These are phyloP conservation scores for Parapsyche elsis DNA, from an alignment of 1,140 invertebrate species.

Conservation along the genomic window DNA sequence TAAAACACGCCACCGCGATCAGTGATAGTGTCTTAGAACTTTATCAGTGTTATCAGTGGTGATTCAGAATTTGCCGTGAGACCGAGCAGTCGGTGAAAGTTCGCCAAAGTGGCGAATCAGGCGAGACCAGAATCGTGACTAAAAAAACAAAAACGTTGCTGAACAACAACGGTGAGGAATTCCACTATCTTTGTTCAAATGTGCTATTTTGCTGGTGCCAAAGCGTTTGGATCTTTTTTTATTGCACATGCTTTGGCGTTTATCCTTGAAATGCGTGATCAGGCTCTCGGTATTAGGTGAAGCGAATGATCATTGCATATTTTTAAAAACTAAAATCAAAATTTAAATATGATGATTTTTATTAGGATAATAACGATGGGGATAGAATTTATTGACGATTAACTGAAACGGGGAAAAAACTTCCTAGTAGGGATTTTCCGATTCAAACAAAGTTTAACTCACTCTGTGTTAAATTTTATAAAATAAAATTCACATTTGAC, in stretches of 20 bases:
- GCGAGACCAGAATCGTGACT: conserved; percentile 6
- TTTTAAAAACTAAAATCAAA: too few species aligned
- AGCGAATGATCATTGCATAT: background rate
- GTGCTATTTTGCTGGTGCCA: too few species aligned
- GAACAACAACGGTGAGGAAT: conserved; percentile 50
- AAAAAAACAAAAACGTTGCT: conserved; percentile 37
- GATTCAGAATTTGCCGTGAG: too few species aligned
- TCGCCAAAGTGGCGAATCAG: conserved; percentile 29
- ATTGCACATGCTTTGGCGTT: background rate
- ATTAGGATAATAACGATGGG: too few species aligned
- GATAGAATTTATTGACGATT: too few species aligned
- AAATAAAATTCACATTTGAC: too few species aligned
- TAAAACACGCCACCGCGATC: conserved; percentile 22
- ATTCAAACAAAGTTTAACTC: too few species aligned
- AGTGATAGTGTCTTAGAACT: conserved; percentile 12
- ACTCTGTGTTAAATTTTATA: too few species aligned
- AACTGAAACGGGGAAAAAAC: too few species aligned
- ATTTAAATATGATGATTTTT: too few species aligned
- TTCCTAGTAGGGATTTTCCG: too few species aligned
- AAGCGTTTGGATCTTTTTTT: background rate
- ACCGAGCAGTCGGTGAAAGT: background rate
- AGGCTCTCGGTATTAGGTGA: background rate
- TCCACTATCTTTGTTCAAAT: conserved; percentile 1
- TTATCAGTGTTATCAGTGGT: background rate
- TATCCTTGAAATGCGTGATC: conserved; percentile 12